Percentiles rank a stretch among this genome's conserved stretches.
Evolutionary conservation across 2,797 vertebrate genomes (phyloP).

Genomic region (Ctenopoma kingsleyae): DNA sequence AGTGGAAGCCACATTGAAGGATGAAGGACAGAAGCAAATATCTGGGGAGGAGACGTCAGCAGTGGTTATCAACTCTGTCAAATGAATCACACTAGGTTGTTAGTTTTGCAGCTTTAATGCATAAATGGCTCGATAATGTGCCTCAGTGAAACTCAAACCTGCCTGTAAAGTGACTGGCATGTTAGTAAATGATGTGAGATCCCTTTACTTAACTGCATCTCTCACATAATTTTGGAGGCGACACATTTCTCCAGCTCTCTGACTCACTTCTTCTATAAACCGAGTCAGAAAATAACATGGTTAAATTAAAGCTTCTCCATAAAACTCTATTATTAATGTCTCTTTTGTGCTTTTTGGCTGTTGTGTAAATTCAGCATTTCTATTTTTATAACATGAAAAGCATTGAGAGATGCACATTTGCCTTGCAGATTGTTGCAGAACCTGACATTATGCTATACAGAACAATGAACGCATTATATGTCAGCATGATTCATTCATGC

Average conservation of each 20-base stretch:
- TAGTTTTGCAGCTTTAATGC: conserved; percentile 47
- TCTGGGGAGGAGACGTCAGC: conserved; percentile 51
- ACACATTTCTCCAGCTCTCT: conserved; percentile 47
- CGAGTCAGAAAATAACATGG: conserved; percentile 47
- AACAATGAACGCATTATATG: conserved; percentile 28
- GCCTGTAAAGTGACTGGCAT: conserved; percentile 55
- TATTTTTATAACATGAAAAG: conserved; percentile 17
- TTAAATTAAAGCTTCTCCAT: conserved; percentile 55
- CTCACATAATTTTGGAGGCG: conserved; percentile 49
- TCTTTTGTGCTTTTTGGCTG: conserved; percentile 45
- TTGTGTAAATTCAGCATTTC: conserved; percentile 23
- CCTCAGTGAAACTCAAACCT: conserved; percentile 41
- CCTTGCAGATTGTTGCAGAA: conserved; percentile 30
- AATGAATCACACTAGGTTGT: conserved; percentile 48
- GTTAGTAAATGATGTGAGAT: conserved; percentile 53
- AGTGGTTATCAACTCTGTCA: conserved; percentile 58
- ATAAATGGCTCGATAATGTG: conserved; percentile 53
- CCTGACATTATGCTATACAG: conserved; percentile 30
- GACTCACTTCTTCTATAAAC: conserved; percentile 61
- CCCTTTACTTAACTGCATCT: conserved; percentile 48
- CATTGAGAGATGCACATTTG: conserved; percentile 34
- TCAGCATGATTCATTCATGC: conserved; percentile 19
- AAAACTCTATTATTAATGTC: conserved; percentile 61
- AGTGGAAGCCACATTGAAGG: conserved; percentile 47
- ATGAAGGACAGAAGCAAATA: conserved; percentile 57